Conservation (phyloP, 2,888 invertebrate species). For the Himalopsyche japonica region DNA sequence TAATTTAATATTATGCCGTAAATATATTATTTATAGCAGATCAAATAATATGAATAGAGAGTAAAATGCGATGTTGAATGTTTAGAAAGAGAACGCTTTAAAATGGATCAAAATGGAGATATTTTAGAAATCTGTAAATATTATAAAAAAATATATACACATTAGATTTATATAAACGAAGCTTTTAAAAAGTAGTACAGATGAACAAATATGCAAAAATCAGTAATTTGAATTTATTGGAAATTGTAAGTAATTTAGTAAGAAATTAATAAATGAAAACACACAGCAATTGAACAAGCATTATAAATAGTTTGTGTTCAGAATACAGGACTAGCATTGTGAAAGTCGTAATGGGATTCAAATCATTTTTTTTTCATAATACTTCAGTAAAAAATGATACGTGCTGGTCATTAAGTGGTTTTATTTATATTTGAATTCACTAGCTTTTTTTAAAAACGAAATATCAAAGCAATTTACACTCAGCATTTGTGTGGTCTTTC, state of each 20-base stretch:
- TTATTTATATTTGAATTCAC: too few species aligned
- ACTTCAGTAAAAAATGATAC: too few species aligned
- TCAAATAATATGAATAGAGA: too few species aligned
- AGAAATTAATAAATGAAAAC: not conserved
- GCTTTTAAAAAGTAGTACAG: not conserved
- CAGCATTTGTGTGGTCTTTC: too few species aligned
- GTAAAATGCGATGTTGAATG: not conserved
- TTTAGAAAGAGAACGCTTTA: not conserved
- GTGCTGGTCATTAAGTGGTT: too few species aligned
- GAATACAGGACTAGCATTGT: not conserved
- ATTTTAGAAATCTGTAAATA: not conserved
- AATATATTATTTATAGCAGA: too few species aligned
- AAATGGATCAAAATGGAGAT: not conserved
- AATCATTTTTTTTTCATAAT: not conserved
- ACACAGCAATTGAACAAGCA: not conserved
- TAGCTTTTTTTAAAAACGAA: too few species aligned
- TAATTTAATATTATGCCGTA: too few species aligned
- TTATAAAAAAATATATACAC: not conserved
- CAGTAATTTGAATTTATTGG: not conserved
- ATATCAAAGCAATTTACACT: too few species aligned
- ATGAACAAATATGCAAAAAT: not conserved
- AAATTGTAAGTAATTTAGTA: not conserved
- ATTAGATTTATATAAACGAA: not conserved
- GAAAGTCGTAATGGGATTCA: not conserved
- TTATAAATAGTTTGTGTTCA: not conserved